Conservation (phyloP, 2,797 vertebrate species). For the Hypotaenidia philippensis region DNA sequence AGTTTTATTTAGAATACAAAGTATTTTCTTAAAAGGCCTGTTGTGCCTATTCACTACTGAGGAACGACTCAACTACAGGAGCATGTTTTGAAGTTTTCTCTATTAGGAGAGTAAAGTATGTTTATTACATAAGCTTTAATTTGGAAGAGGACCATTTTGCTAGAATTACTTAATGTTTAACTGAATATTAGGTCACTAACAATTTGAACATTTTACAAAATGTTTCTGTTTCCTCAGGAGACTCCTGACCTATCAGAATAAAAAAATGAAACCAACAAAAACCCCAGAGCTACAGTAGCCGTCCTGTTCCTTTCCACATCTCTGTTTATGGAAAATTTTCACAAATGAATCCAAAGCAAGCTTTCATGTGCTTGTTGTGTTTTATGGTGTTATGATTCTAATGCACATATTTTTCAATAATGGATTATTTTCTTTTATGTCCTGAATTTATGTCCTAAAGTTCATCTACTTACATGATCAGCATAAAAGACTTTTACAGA, state of each 20-base stretch:
- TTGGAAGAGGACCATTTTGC: neutral
- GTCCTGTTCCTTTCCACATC: neutral
- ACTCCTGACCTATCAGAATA: neutral
- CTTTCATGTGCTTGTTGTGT: neutral
- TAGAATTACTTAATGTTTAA: neutral
- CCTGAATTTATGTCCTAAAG: neutral
- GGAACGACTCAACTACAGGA: neutral
- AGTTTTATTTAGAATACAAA: neutral
- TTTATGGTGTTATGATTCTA: neutral
- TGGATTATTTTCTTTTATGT: neutral
- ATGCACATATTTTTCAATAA: neutral
- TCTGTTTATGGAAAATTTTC: neutral
- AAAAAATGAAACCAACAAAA: neutral
- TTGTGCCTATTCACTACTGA: neutral
- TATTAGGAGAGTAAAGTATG: neutral
- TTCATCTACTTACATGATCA: neutral
- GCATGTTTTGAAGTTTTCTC: neutral
- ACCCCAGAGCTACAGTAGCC: neutral
- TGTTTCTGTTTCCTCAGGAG: neutral
- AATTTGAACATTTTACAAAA: neutral
- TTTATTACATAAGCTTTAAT: neutral
- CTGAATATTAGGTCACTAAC: neutral
- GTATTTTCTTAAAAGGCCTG: neutral
- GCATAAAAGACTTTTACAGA: neutral
- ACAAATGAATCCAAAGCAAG: neutral